Conservation (phyloP, 2,113 vertebrate species). For the Anser brachyrhynchus region DNA sequence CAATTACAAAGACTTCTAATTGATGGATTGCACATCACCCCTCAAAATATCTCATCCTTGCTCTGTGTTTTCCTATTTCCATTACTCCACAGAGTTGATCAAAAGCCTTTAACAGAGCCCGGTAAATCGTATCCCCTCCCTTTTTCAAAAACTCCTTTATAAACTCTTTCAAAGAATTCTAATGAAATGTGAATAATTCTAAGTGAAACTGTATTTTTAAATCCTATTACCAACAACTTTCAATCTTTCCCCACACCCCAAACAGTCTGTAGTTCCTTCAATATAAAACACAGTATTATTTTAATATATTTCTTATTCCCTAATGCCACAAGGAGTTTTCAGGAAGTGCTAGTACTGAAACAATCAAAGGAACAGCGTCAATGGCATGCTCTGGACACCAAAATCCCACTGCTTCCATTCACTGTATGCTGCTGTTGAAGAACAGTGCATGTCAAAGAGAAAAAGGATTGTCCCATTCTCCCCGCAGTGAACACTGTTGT, state of each 20-base stretch:
- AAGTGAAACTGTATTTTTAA: background rate
- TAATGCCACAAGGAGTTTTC: background rate
- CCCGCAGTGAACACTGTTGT: background rate
- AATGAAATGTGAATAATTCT: background rate
- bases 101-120: background rate
- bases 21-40: background rate
- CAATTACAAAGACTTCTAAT: background rate
- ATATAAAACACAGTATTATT: background rate
- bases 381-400: background rate
- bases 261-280: background rate
- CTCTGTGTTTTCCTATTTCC: background rate
- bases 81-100: background rate
- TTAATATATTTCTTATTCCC: background rate
- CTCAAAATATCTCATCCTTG: background rate
- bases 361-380: background rate
- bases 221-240: background rate
- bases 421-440: background rate
- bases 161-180: background rate
- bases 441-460: background rate
- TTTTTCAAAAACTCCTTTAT: background rate
- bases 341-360: background rate
- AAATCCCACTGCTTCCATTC: background rate
- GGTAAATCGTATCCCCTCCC: background rate
- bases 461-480: background rate
- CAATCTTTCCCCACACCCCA: background rate